phyloP scores from a whole-genome alignment of 2,113 vertebrate species.

The Poeciliopsis retropinna region DNA sequence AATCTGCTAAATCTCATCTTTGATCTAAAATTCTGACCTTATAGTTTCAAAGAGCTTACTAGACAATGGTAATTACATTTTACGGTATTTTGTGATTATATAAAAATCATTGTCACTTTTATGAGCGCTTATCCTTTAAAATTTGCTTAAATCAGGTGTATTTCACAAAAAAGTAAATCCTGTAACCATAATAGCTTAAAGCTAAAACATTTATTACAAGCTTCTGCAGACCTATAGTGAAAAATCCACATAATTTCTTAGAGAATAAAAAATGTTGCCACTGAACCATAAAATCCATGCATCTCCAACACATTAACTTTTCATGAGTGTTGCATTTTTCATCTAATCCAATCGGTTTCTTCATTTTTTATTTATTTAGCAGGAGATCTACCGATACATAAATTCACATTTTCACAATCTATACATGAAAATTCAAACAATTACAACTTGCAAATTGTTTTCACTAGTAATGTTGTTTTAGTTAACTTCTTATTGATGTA shows the following conservation, averaged over 20 bases:
- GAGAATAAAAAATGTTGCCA: constrained; percentile 12
- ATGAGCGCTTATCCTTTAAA: background rate
- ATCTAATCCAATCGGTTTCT: constrained; percentile 6
- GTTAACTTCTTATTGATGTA: background rate
- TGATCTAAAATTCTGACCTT: background rate
- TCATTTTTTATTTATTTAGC: constrained; percentile 17
- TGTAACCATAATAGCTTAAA: background rate
- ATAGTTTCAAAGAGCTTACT: background rate
- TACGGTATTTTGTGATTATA: background rate
- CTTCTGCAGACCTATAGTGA: constrained; percentile 1
- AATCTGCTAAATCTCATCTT: background rate
- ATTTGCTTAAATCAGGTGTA: background rate
- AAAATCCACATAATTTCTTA: constrained; percentile 2
- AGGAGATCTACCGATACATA: background rate
- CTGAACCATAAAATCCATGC: constrained; percentile 12
- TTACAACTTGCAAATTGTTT: background rate
- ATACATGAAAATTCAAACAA: background rate
- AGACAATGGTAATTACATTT: background rate
- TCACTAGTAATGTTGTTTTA: background rate
- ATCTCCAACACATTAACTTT: constrained; percentile 11
- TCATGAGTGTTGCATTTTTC: constrained; percentile 22
- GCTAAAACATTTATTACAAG: background rate
- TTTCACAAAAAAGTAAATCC: background rate
- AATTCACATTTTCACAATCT: constrained; percentile 1
- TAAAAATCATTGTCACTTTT: background rate